Percentiles rank a stretch among this genome's conserved stretches.
phyloP scores from a whole-genome alignment of 2,888 invertebrate genomes.

The Cheilosia urbana region DNA sequence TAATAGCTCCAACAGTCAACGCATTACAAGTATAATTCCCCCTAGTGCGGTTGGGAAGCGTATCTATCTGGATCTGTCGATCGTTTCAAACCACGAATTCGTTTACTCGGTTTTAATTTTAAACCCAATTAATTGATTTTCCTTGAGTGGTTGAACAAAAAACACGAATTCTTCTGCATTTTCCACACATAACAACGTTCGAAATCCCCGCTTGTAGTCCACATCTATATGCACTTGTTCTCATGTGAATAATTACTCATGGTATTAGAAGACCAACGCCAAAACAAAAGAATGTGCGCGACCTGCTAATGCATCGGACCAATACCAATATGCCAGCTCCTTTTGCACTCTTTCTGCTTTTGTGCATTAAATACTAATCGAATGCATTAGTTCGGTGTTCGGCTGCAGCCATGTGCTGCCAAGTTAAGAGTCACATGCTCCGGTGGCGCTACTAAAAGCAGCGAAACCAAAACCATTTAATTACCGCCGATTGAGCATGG shows the following conservation, averaged over 20 bases:
- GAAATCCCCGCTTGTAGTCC: constrained; percentile 4
- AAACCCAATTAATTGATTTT: constrained; percentile 25
- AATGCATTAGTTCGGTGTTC: constrained; percentile 64
- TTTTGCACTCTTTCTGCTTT: constrained; percentile 36
- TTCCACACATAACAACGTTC: not conserved
- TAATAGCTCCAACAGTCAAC: too few relatives aligned
- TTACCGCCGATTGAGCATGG: constrained; percentile 63
- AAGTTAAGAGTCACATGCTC: constrained; percentile 25
- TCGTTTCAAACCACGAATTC: not conserved
- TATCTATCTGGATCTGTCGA: too few relatives aligned
- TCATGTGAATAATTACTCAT: constrained; percentile 48
- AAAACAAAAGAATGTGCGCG: constrained; percentile 21
- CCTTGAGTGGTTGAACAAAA: not conserved
- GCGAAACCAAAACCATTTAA: constrained; percentile 72
- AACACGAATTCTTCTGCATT: not conserved
- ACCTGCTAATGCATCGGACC: constrained; percentile 32
- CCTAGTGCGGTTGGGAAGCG: too few relatives aligned
- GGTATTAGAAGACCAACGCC: not conserved
- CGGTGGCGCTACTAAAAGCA: constrained; percentile 44
- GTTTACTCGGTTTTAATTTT: constrained; percentile 26
- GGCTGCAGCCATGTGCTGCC: constrained; percentile 37
- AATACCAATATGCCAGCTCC: constrained; percentile 12
- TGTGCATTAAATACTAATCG: constrained; percentile 68
- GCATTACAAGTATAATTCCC: too few relatives aligned
- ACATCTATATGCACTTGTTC: constrained; percentile 10